Evolutionary conservation across 1,140 invertebrate genomes (phyloP).

Genomic region (Metaphire vulgaris): DNA sequence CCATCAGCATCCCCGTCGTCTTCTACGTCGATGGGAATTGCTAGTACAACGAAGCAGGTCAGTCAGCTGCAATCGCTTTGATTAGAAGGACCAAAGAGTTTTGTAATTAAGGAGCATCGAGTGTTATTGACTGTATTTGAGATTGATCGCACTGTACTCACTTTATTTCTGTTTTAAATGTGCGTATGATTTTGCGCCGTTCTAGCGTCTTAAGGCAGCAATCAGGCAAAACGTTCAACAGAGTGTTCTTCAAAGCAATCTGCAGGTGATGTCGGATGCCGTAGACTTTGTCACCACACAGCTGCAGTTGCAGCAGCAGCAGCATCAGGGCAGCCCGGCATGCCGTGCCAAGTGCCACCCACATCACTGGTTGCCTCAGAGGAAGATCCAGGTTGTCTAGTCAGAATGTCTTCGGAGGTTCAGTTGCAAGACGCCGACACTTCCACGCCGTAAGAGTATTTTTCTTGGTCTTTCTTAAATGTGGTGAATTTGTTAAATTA

Average conservation of each 20-base stretch:
- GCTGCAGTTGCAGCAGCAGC: background rate
- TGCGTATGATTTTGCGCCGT: too few species aligned
- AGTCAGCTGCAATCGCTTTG: too few species aligned
- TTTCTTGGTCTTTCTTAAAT: too few species aligned
- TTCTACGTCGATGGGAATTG: background rate
- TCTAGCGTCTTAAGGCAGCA: constrained; percentile 42
- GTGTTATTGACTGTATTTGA: too few species aligned
- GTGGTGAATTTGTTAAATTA: too few species aligned
- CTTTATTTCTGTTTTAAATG: too few species aligned
- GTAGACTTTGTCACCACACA: constrained; percentile 7
- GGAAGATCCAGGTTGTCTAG: background rate
- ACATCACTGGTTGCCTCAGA: background rate
- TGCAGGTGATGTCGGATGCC: constrained; percentile 27
- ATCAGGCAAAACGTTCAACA: constrained; percentile 35
- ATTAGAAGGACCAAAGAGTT: too few species aligned
- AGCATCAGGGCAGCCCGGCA: background rate
- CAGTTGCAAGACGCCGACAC: constrained; percentile 1
- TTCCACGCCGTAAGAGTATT: background rate
- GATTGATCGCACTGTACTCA: too few species aligned
- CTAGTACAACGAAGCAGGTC: background rate
- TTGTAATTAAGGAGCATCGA: too few species aligned
- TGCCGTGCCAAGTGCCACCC: background rate
- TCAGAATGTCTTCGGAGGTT: background rate
- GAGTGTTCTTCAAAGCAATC: constrained; percentile 16
- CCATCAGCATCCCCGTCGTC: background rate